These are phyloP conservation scores for Akabosia matsudoensis DNA, from an alignment of 1,140 invertebrate species.

Conservation along the genomic window DNA sequence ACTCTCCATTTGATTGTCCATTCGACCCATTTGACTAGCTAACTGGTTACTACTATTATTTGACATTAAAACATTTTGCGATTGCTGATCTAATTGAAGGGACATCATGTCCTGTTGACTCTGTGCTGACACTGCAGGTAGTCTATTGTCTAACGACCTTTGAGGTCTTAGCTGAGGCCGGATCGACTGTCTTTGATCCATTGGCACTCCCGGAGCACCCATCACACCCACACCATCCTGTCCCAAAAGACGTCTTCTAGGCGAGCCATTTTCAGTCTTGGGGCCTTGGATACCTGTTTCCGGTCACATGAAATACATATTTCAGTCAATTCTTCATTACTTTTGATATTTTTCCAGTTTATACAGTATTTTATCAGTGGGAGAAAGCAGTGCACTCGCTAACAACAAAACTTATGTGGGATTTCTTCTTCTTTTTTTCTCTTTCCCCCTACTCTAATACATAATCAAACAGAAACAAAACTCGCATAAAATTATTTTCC, in stretches of 20 bases:
- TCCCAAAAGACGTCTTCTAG: constrained; percentile 37
- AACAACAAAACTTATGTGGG: too few species aligned
- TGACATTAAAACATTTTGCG: neutral
- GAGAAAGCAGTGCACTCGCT: constrained; percentile 2
- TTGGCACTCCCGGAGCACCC: neutral
- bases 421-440: too few species aligned
- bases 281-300: constrained; percentile 42
- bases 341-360: too few species aligned
- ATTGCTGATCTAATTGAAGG: neutral
- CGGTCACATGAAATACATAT: neutral
- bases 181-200: neutral
- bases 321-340: neutral
- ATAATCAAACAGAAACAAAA: too few species aligned
- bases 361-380: neutral
- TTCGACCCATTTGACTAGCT: constrained; percentile 9
- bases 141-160: constrained; percentile 45
- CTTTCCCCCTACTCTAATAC: too few species aligned
- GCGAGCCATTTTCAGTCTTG: constrained; percentile 35
- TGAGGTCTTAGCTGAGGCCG: constrained; percentile 43
- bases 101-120: constrained; percentile 1
- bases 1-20: constrained; percentile 27
- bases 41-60: constrained; percentile 6
- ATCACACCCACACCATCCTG: constrained; percentile 34
- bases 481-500: too few species aligned
- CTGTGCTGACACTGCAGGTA: constrained; percentile 31